A percentile compares a stretch with the other conserved stretches of the same genome.
Evolutionary conservation across 1,140 invertebrate genomes (phyloP).

Genomic region (Bombyx mori): ASM3026992v2 NC_085111.1:11075501-11076000

Average conservation of each 20-base stretch:
- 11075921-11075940: background rate
- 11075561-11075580: no score
- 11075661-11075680: no score
- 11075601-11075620: no score
- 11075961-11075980: no score
- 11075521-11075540: no score
- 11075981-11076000: no score
- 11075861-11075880: conserved; percentile 1
- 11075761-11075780: background rate
- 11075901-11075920: background rate
- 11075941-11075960: background rate
- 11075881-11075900: background rate
- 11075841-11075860: background rate
- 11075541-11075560: no score
- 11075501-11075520: no score
- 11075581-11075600: no score
- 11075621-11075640: no score
- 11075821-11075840: background rate
- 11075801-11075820: conserved; percentile 1
- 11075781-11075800: background rate
- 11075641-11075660: no score
- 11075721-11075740: background rate
- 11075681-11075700: no score
- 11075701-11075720: background rate
- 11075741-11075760: background rate